A percentile compares a stretch with the other conserved stretches of the same genome.
Evolutionary conservation across 2,888 invertebrate genomes (phyloP).

Genomic region (Ornithoptera priamus): DNA sequence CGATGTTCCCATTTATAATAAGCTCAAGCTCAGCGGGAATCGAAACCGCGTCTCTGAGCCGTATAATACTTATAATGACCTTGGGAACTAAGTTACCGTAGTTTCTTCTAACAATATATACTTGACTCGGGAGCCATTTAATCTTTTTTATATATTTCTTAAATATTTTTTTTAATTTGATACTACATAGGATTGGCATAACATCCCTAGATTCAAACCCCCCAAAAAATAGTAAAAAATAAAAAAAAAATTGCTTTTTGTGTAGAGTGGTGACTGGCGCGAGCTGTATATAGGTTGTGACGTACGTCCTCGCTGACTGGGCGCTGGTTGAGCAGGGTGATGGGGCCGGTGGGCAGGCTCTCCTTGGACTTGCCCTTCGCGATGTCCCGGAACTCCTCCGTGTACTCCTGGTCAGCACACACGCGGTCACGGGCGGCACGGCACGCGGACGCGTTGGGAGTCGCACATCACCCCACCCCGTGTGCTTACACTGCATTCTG

Average conservation of each 20-base stretch:
- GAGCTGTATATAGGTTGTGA: slow-evolving; percentile 33
- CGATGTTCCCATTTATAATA: too few relatives aligned
- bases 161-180: too few relatives aligned
- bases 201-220: too few relatives aligned
- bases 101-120: too few relatives aligned
- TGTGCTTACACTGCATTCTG: background rate
- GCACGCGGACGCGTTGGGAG: slow-evolving; percentile 51
- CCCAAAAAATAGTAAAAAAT: too few relatives aligned
- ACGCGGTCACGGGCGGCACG: slow-evolving; percentile 67
- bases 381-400: slow-evolving; percentile 98
- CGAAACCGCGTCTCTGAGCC: too few relatives aligned
- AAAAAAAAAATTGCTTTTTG: background rate
- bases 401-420: slow-evolving; percentile 89
- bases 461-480: background rate
- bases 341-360: slow-evolving; percentile 93
- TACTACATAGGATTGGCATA: too few relatives aligned
- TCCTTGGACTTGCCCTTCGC: slow-evolving; percentile 97
- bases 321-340: slow-evolving; percentile 96
- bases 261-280: slow-evolving; percentile 24
- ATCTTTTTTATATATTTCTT: too few relatives aligned
- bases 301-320: slow-evolving; percentile 97
- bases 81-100: too few relatives aligned
- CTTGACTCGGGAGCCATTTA: too few relatives aligned
- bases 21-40: too few relatives aligned
- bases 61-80: too few relatives aligned